A percentile compares a stretch with the other conserved stretches of the same genome.
phyloP scores from a whole-genome alignment of 2,113 vertebrate species.

The Phrynocephalus versicolor region DNA sequence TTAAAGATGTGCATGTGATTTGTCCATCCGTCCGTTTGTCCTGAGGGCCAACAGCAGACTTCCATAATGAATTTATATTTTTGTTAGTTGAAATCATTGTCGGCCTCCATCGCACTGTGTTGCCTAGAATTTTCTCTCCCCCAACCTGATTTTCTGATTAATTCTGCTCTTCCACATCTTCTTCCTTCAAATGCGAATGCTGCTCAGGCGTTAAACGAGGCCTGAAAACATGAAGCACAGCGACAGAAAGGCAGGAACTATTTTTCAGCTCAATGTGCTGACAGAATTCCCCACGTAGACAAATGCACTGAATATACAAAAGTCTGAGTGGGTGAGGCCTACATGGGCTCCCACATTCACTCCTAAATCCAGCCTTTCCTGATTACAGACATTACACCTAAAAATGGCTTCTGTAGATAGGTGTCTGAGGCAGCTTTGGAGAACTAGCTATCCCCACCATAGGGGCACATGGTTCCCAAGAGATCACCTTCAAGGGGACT shows the following conservation, averaged over 20 bases:
- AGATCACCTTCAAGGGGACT: too few species aligned
- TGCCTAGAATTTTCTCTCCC: slow-evolving; percentile 1
- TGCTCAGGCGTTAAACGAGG: too few species aligned
- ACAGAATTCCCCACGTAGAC: too few species aligned
- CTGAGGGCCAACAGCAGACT: slow-evolving; percentile 9
- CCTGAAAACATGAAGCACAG: too few species aligned
- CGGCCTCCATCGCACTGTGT: slow-evolving; percentile 11
- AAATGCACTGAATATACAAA: too few species aligned
- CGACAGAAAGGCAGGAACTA: too few species aligned
- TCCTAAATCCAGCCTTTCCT: too few species aligned
- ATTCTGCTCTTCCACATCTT: not conserved
- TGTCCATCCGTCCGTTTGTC: slow-evolving; percentile 11
- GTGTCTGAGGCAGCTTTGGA: not conserved
- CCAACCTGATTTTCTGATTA: not conserved
- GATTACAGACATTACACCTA: too few species aligned
- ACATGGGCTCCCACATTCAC: too few species aligned
- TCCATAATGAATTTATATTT: slow-evolving; percentile 27
- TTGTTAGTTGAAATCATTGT: slow-evolving; percentile 20
- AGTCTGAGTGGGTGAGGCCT: too few species aligned
- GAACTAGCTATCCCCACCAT: not conserved
- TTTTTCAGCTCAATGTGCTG: too few species aligned
- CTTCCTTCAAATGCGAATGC: not conserved
- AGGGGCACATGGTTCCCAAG: not conserved
- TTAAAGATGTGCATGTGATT: slow-evolving; percentile 12
- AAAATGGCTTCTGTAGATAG: not conserved